Conservation (phyloP, 1,140 invertebrate species). For the Sminthurinus signatus region DNA sequence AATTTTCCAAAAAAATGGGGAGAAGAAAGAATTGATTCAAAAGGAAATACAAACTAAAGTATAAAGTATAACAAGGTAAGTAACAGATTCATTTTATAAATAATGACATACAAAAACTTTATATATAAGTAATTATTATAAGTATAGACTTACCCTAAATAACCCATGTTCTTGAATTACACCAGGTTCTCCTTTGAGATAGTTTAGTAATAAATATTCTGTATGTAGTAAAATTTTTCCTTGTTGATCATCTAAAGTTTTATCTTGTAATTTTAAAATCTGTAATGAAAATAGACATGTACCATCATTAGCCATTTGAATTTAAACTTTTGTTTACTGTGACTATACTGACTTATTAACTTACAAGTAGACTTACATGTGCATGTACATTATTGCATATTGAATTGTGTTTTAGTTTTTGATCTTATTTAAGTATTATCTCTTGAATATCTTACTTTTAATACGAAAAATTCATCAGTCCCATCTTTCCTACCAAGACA, state of each 20-base stretch:
- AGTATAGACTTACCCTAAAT: constrained; percentile 57
- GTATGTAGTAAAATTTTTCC: constrained; percentile 76
- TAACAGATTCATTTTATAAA: too few species aligned
- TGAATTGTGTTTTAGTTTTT: too few species aligned
- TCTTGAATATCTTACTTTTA: constrained; percentile 57
- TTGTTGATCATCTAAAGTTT: constrained; percentile 69
- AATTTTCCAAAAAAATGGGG: too few species aligned
- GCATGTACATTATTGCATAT: too few species aligned
- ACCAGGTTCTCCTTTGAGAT: constrained; percentile 64
- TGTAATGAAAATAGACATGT: constrained; percentile 40
- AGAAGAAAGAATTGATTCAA: too few species aligned
- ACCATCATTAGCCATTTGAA: too few species aligned
- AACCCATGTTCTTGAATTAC: constrained; percentile 73
- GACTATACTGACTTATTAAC: too few species aligned
- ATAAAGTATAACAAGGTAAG: too few species aligned
- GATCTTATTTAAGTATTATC: too few species aligned
- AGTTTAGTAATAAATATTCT: constrained; percentile 66
- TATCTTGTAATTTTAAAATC: constrained; percentile 55
- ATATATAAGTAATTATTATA: not conserved
- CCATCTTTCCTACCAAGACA: constrained; percentile 66
- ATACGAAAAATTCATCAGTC: constrained; percentile 66
- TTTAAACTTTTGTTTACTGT: too few species aligned
- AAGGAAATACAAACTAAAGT: too few species aligned
- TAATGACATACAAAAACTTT: not conserved
- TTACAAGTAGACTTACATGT: not conserved